Base-by-base conservation (phyloP, 2,797 vertebrate species). In the Geotria australis region DNA sequence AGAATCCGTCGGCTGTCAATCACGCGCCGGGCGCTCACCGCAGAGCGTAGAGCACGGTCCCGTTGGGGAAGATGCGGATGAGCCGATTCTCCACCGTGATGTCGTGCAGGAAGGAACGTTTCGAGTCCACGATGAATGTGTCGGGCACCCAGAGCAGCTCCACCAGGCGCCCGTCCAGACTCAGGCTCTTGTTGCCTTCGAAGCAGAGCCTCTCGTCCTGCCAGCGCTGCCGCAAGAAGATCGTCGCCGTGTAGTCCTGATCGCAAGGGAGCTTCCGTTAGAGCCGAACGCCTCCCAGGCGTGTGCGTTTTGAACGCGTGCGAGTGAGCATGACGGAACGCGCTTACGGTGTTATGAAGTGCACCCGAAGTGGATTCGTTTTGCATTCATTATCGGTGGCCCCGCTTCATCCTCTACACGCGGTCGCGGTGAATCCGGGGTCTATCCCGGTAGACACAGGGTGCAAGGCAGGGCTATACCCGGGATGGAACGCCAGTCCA, bases 101-200 rank as follows among this genome's bases (percentile, higher is more conserved):
- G 69, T 88, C 81, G 60, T 84, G 83, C 64, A 86, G 79, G 66
- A 88, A 88, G 61, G 81, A 85, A 66, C 74, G 85, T 67, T 88
- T 85, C 59, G 83, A 88, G 68, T 88, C 83, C 11, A 85, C 83
- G 59, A 86, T 85, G 59, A 88, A 88, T 2, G 81, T 86, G 61
- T 88, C 83, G 0, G 80, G 81, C 7, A 86, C 80, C 83, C 83
- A 88, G 57, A 86, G 79, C 64, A 85, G 76, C 71, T 88, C 81
- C 61, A 85, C 81, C 1, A 86, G 76, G 2, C 81, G 71, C 24
- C 83, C 83, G 12, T 88, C 83, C 13, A 85, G 73, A 63, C 83
- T 86, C 67, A 85, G 71, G 61, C 83, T 85, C 70, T 80, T 86
- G 66, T 85, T 88, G 10, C 83, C 81, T 58, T 82, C 71, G 0